These are phyloP conservation scores for Dicyrtoma fusca DNA, from an alignment of 2,888 invertebrate genomes.

Conservation along the genomic window DNA sequence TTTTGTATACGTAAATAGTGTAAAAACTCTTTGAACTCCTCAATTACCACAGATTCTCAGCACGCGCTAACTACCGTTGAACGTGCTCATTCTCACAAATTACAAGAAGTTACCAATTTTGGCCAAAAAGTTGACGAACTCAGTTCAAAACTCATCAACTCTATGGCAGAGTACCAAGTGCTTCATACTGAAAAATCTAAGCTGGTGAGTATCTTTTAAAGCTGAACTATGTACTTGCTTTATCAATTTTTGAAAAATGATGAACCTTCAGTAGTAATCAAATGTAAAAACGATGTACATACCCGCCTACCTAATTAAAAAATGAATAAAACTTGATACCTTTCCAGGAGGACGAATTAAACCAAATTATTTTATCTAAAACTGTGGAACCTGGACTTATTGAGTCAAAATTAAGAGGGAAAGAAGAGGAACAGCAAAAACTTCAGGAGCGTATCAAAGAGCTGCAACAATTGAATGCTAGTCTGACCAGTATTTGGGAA, in stretches of 20 bases:
- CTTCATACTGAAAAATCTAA: slow-evolving; percentile 14
- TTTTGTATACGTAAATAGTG: no score
- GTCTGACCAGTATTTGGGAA: slow-evolving; percentile 28
- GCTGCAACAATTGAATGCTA: slow-evolving; percentile 33
- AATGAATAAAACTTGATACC: no score
- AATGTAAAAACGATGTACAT: no score
- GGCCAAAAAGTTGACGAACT: slow-evolving; percentile 24
- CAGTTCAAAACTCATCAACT: slow-evolving; percentile 9
- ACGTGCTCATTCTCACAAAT: slow-evolving; percentile 26
- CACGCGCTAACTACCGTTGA: slow-evolving; percentile 30
- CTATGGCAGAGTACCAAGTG: slow-evolving; percentile 4
- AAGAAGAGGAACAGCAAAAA: slow-evolving; percentile 22
- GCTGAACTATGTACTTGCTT: no score
- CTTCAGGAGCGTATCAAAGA: slow-evolving; percentile 14
- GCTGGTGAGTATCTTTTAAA: slow-evolving; percentile 33
- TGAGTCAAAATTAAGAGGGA: slow-evolving; percentile 13
- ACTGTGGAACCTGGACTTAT: slow-evolving; percentile 15
- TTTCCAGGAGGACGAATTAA: slow-evolving; percentile 30
- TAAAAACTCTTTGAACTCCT: no score
- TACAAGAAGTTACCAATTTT: slow-evolving; percentile 24
- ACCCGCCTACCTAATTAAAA: no score
- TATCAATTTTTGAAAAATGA: no score
- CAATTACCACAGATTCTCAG: slow-evolving; percentile 37
- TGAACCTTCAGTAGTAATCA: no score
- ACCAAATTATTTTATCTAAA: slow-evolving; percentile 23